phyloP scores from a whole-genome alignment of 2,797 vertebrate genomes.

The Lacerta bilineata region DNA sequence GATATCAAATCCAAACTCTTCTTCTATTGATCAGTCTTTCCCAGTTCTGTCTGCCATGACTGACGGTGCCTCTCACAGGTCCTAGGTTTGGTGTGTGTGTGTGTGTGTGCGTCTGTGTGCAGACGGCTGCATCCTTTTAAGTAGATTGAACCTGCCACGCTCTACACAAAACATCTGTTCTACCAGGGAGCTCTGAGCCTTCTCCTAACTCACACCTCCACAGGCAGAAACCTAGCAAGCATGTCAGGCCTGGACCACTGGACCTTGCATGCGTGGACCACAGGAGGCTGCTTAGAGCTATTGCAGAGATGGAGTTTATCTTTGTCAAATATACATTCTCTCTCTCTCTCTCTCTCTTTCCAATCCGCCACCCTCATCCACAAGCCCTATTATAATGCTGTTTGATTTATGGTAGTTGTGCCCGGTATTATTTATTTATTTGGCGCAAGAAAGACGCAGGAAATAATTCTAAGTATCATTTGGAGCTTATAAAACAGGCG shows the following conservation, averaged over 20 bases:
- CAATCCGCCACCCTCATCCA: background rate
- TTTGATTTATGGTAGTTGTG: background rate
- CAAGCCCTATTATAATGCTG: background rate
- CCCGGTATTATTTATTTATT: background rate
- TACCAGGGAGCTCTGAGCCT: background rate
- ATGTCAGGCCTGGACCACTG: background rate
- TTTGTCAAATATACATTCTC: background rate
- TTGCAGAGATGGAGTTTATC: background rate
- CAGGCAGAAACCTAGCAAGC: background rate
- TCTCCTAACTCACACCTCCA: background rate
- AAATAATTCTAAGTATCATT: slow-evolving; percentile 17
- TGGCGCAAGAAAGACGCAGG: background rate
- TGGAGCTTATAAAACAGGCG: background rate
- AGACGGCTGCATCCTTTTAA: background rate
- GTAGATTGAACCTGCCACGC: background rate
- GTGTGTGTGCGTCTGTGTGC: background rate
- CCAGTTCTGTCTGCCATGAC: background rate
- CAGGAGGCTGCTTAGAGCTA: background rate
- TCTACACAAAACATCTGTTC: background rate
- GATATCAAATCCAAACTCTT: too few species aligned
- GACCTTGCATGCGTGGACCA: too few species aligned
- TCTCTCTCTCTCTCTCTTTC: background rate
- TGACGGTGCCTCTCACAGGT: background rate
- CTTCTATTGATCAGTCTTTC: background rate
- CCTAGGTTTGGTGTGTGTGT: too few species aligned